phyloP scores from a whole-genome alignment of 2,888 invertebrate species.

The Seladonia tumulorum region DNA sequence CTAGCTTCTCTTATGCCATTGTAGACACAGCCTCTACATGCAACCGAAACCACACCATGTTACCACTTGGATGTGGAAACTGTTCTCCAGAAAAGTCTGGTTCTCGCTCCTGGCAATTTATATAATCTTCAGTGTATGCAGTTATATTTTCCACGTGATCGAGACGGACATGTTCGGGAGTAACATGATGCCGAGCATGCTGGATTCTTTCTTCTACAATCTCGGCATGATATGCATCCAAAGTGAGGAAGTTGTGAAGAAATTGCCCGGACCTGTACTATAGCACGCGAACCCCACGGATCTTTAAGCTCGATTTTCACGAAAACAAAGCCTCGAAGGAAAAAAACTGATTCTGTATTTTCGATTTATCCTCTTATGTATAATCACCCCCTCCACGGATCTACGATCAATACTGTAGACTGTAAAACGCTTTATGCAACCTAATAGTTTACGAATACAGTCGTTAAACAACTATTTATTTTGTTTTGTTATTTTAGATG shows the following conservation, averaged over 20 bases:
- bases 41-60: conserved; percentile 26
- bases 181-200: neutral
- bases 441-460: too few species aligned
- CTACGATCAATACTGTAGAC: too few species aligned
- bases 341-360: too few species aligned
- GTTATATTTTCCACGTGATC: conserved; percentile 48
- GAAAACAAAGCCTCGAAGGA: too few species aligned
- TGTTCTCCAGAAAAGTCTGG: conserved; percentile 68
- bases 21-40: conserved; percentile 29
- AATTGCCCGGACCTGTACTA: too few species aligned
- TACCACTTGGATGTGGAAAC: conserved; percentile 66
- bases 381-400: too few species aligned
- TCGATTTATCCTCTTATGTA: too few species aligned
- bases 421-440: too few species aligned
- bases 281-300: too few species aligned
- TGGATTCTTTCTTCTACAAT: conserved; percentile 68
- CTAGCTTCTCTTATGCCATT: neutral
- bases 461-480: too few species aligned
- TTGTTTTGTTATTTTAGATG: too few species aligned
- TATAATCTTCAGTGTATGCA: conserved; percentile 52
- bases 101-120: conserved; percentile 47
- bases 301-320: too few species aligned
- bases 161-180: neutral
- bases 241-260: conserved; percentile 42
- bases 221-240: conserved; percentile 69